Evolutionary conservation across 2,888 invertebrate species (phyloP).

Genomic region (Onchidella celtica): DNA sequence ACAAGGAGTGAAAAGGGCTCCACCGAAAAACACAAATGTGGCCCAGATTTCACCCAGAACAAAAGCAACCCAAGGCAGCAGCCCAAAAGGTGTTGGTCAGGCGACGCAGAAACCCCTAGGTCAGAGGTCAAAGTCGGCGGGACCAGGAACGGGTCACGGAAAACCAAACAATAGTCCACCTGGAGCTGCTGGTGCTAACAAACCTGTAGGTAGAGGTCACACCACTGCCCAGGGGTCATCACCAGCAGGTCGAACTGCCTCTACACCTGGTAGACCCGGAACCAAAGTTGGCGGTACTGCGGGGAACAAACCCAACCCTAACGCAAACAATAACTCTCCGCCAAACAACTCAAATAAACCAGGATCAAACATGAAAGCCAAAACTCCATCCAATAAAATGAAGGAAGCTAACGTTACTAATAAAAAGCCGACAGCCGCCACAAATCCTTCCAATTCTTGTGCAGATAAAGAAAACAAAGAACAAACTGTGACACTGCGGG

Average conservation of each 20-base stretch:
- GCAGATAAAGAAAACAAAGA: conserved; percentile 18
- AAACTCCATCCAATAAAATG: not conserved
- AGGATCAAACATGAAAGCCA: not conserved
- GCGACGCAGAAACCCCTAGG: conserved; percentile 8
- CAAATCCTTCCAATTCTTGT: not conserved
- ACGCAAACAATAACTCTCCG: not conserved
- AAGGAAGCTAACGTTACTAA: not conserved
- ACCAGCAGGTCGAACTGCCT: not conserved
- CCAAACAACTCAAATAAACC: not conserved
- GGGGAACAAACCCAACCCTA: not conserved
- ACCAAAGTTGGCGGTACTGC: not conserved
- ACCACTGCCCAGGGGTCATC: not conserved
- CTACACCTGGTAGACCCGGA: not conserved
- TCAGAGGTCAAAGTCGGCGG: conserved; percentile 35
- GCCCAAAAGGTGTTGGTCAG: not conserved
- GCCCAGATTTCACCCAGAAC: conserved; percentile 24
- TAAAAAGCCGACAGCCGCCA: not conserved
- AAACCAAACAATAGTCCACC: not conserved
- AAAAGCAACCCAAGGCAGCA: not conserved
- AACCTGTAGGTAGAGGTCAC: not conserved
- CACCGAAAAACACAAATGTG: not conserved
- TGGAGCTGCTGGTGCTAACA: not conserved
- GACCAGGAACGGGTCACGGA: not conserved
- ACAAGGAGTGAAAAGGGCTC: conserved; percentile 2
- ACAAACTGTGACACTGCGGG: conserved; percentile 17